phyloP scores from a whole-genome alignment of 2,888 invertebrate genomes.

The Chaetogeoica ovagalla region DNA sequence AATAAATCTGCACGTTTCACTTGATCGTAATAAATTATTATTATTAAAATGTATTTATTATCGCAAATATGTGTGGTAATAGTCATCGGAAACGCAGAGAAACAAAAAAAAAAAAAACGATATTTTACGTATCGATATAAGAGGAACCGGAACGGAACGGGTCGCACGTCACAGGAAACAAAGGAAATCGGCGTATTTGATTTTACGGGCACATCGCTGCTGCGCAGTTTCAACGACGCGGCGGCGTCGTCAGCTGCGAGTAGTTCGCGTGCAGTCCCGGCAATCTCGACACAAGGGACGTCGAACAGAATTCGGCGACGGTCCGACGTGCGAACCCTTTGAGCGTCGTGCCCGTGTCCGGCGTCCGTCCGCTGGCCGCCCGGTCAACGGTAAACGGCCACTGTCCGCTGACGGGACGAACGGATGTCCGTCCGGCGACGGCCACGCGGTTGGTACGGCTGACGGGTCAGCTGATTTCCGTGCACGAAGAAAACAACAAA shows the following conservation, averaged over 20 bases:
- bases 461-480: slow-evolving; percentile 30
- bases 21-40: too few relatives aligned
- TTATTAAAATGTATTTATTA: too few relatives aligned
- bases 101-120: neutral
- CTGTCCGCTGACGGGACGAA: neutral
- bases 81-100: too few relatives aligned
- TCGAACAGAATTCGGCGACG: neutral
- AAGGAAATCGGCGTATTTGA: neutral
- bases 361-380: neutral
- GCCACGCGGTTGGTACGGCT: slow-evolving; percentile 15
- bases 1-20: too few relatives aligned
- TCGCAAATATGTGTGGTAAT: neutral
- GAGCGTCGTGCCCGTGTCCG: too few relatives aligned
- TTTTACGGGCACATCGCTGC: neutral
- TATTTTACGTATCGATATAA: neutral
- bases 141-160: neutral
- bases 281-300: neutral
- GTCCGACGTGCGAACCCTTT: neutral
- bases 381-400: neutral
- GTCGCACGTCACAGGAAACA: neutral
- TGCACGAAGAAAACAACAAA: slow-evolving; percentile 39
- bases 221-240: slow-evolving; percentile 7
- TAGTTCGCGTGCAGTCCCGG: neutral
- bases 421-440: neutral
- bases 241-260: slow-evolving; percentile 8